These are phyloP conservation scores for Forbesichthys agassizii DNA, from an alignment of 2,113 vertebrate genomes.

Conservation along the genomic window DNA sequence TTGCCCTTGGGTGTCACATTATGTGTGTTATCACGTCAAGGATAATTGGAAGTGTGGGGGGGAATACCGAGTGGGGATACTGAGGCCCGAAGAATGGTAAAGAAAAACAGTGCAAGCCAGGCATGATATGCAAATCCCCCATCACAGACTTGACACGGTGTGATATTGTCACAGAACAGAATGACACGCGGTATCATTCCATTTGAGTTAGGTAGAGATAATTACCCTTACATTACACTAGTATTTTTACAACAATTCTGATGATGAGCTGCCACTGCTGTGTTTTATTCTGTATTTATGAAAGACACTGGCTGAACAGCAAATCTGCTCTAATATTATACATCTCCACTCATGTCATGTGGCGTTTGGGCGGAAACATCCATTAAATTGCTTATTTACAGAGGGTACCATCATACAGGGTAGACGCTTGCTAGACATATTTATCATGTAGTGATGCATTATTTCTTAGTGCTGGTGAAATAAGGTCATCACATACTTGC, in stretches of 20 bases:
- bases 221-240: neutral
- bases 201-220: neutral
- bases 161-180: slow-evolving; percentile 11
- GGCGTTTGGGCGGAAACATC: too few species aligned
- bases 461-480: too few species aligned
- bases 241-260: neutral
- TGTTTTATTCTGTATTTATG: too few species aligned
- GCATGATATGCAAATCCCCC: slow-evolving; percentile 26
- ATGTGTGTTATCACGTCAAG: slow-evolving; percentile 75
- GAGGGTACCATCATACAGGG: too few species aligned
- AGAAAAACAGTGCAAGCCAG: slow-evolving; percentile 34
- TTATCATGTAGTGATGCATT: too few species aligned
- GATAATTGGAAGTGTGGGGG: slow-evolving; percentile 74
- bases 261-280: too few species aligned
- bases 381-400: too few species aligned
- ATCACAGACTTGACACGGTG: slow-evolving; percentile 11
- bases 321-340: too few species aligned
- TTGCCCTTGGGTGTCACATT: slow-evolving; percentile 76
- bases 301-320: too few species aligned
- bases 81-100: slow-evolving; percentile 40
- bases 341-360: too few species aligned
- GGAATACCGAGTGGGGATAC: slow-evolving; percentile 70
- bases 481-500: too few species aligned
- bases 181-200: neutral
- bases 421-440: too few species aligned